Conservation (phyloP, 2,797 vertebrate genomes). For the Melanotaenia parkinsoni region DNA sequence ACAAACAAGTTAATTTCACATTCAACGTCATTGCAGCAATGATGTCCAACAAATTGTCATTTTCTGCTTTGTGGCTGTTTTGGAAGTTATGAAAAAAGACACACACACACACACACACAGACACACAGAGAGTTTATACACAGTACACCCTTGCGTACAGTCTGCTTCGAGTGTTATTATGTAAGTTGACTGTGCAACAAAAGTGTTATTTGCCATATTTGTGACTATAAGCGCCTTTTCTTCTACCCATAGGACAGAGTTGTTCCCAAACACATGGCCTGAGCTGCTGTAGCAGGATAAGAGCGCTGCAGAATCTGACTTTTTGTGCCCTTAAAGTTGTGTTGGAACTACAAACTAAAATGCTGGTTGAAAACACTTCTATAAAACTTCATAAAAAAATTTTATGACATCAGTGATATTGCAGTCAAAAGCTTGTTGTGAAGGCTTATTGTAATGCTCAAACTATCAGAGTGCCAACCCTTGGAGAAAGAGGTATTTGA, state of each 20-base stretch:
- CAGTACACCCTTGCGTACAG: constrained; percentile 12
- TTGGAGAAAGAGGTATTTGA: constrained; percentile 12
- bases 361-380: neutral
- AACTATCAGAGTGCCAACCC: constrained; percentile 11
- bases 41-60: too few species aligned
- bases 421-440: constrained; percentile 14
- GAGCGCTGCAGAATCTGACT: neutral
- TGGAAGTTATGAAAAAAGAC: too few species aligned
- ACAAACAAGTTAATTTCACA: too few species aligned
- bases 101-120: too few species aligned
- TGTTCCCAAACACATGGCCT: constrained; percentile 26
- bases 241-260: constrained; percentile 43
- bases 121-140: too few species aligned
- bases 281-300: constrained; percentile 29
- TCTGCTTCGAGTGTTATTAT: constrained; percentile 30
- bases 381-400: constrained; percentile 1
- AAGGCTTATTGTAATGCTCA: constrained; percentile 19
- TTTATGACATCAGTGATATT: neutral
- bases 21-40: too few species aligned
- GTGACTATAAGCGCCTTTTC: constrained; percentile 38
- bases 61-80: too few species aligned
- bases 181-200: constrained; percentile 39
- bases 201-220: constrained; percentile 16
- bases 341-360: constrained; percentile 14
- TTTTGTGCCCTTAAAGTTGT: constrained; percentile 7